These are phyloP conservation scores for Pipistrellus kuhlii DNA, from an alignment of 2,797 vertebrate genomes.

Conservation along the genomic window DNA sequence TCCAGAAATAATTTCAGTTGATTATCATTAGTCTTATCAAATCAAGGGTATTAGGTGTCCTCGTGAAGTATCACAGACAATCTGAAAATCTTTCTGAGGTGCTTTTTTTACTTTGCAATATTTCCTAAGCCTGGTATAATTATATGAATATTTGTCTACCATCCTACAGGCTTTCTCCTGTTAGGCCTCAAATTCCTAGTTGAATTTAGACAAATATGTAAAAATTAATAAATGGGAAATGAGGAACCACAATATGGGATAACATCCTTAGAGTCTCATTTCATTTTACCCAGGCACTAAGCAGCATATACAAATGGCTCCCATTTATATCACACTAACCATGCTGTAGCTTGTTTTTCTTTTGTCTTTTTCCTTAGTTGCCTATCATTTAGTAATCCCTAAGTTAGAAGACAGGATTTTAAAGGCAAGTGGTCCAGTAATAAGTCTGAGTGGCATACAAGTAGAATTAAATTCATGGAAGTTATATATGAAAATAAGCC, in stretches of 20 bases:
- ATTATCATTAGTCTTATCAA: conserved; percentile 11
- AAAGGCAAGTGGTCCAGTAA: neutral
- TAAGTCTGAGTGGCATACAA: conserved; percentile 18
- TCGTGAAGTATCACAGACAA: neutral
- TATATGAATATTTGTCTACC: conserved; percentile 46
- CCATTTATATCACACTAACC: neutral
- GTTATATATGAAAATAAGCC: conserved; percentile 5
- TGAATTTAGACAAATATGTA: conserved; percentile 16
- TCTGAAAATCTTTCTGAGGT: neutral
- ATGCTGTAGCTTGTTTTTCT: neutral
- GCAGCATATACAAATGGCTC: neutral
- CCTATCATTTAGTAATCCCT: neutral
- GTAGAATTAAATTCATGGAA: neutral
- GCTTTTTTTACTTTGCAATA: conserved; percentile 33
- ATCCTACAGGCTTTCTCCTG: neutral
- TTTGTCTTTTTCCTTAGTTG: neutral
- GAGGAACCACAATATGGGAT: neutral
- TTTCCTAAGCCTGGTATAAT: neutral
- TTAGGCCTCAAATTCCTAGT: conserved; percentile 20
- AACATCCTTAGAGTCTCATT: neutral
- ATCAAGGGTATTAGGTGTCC: neutral
- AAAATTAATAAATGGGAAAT: neutral
- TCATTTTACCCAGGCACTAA: conserved; percentile 25
- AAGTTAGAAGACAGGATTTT: neutral
- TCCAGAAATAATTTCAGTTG: conserved; percentile 45